Evolutionary conservation across 2,113 vertebrate genomes (phyloP), one percentile per base, ranked within the genome.

Genomic region (Scophthalmus maximus): DNA sequence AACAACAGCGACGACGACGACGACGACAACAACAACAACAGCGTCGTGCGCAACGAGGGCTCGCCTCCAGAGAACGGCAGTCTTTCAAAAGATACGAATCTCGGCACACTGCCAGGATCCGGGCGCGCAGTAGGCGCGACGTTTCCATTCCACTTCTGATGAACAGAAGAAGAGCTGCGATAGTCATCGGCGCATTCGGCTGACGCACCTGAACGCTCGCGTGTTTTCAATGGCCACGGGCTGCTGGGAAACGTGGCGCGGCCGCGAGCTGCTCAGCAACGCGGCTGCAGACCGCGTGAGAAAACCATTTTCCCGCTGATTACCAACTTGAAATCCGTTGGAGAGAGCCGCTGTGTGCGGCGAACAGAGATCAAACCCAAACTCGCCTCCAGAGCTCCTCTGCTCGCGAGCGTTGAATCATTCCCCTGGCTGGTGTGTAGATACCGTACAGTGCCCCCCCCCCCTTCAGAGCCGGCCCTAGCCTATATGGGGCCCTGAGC

Each of bases 281-380:
- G 7, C 1, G 22, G 65, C 73, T 59, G 56, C 38, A 34, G 22
- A 80, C 52, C 36, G 66, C 66, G 72, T n/a, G 20, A 77, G 77
- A 62, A 79, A 80, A 67, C 73, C 82, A 84, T 87, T 76, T 81
- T 69, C 82, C 56, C 0, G 0, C 79, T 78, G 83, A 87, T 86
- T 84, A 82, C 59, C 84, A n/a, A 79, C 70, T 84, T 83, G 72
- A 73, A 77, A 79, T 79, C 81, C 55, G 73, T 83, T 73, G 42
- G 72, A 46, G 69, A 66, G 66, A 70, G 49, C 44, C 30, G 10
- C 67, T n/a, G n/a, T n/a, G 68, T 25, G 68, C 64, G 9, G 78
- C 66, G 73, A 82, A 85, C 59, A 74, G 12, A 79, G 70, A 90
- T 86, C 75, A 78, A 75, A 87, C 77, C 50, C 18, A 34, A 78